Conservation (phyloP, 2,113 vertebrate species). For the Murina feae region DNA sequence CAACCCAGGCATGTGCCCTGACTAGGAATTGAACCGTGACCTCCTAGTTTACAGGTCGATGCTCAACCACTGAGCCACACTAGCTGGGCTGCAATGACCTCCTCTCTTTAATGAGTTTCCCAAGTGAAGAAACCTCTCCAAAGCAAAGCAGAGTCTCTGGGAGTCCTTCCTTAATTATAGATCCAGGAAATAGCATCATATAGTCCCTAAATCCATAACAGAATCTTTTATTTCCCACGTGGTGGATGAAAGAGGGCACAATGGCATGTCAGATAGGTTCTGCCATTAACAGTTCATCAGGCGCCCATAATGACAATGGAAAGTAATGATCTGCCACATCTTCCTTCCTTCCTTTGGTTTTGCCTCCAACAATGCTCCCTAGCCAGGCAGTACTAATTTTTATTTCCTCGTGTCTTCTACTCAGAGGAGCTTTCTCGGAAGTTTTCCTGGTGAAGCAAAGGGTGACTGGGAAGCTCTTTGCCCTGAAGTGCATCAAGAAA, state of each 20-base stretch:
- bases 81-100: background rate
- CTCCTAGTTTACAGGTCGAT: too few relatives aligned
- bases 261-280: background rate
- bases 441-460: slow-evolving; percentile 94
- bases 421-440: slow-evolving; percentile 94
- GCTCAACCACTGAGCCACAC: too few relatives aligned
- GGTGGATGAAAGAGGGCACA: background rate
- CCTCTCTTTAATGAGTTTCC: background rate
- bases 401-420: slow-evolving; percentile 33
- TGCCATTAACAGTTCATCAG: background rate
- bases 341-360: background rate
- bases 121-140: background rate
- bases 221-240: background rate
- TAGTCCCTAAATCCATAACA: background rate
- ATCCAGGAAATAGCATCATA: background rate
- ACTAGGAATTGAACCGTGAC: too few relatives aligned
- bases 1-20: too few relatives aligned
- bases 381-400: background rate
- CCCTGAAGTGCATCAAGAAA: slow-evolving; percentile 96
- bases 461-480: slow-evolving; percentile 88
- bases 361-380: background rate
- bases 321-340: background rate
- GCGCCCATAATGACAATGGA: background rate
- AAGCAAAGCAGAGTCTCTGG: background rate
- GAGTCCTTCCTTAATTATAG: background rate